A percentile compares a stretch with the other conserved stretches of the same genome.
These are phyloP conservation scores for Girardia tigrina DNA, from an alignment of 2,888 invertebrate genomes.

Conservation along the genomic window DNA sequence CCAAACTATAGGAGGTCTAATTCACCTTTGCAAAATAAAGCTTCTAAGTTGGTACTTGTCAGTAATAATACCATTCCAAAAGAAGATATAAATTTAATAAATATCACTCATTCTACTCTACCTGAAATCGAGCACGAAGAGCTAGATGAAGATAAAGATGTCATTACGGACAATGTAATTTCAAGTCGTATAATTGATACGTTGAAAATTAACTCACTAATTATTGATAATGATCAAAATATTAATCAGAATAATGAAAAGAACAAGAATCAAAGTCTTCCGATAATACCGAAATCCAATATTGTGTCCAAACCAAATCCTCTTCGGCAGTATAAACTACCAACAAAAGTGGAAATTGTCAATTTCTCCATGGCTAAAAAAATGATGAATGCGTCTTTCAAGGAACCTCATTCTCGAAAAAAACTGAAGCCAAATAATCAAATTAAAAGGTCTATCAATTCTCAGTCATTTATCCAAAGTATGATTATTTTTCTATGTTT, in stretches of 20 bases:
- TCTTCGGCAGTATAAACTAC: not conserved
- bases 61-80: not conserved
- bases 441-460: not conserved
- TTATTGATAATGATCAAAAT: not conserved
- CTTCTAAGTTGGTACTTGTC: not conserved
- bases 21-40: not conserved
- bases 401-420: not conserved
- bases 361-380: conserved; percentile 14
- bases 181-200: not conserved
- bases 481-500: not conserved
- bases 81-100: not conserved
- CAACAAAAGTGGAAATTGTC: not conserved
- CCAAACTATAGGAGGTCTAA: not conserved
- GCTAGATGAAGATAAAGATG: not conserved
- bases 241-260: not conserved
- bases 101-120: not conserved
- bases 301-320: not conserved
- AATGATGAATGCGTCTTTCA: conserved; percentile 1
- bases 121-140: not conserved
- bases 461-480: conserved; percentile 11
- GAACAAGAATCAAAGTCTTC: not conserved
- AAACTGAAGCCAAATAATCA: not conserved
- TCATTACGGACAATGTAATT: not conserved
- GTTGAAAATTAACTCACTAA: no score
- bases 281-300: not conserved